Conservation (phyloP, 2,888 invertebrate genomes). For the Petrophora chlorosata region DNA sequence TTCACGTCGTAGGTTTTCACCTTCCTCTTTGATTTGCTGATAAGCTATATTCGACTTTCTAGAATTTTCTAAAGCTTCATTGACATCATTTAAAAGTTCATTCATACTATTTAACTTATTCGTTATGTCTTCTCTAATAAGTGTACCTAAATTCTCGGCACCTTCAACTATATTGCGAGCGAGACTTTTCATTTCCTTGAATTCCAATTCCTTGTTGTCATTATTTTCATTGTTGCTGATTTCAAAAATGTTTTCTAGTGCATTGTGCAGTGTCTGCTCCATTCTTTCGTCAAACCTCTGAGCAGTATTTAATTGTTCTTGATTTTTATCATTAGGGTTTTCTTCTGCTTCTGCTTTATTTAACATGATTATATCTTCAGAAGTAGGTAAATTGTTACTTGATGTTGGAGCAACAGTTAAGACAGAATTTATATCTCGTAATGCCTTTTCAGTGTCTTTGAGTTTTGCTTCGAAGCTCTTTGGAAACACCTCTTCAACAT, state of each 20-base stretch:
- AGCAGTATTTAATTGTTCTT: slow-evolving; percentile 16
- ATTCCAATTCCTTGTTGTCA: slow-evolving; percentile 63
- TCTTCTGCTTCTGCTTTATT: slow-evolving; percentile 1
- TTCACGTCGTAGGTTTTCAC: slow-evolving; percentile 42
- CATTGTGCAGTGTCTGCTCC: slow-evolving; percentile 61
- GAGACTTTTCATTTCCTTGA: slow-evolving; percentile 70
- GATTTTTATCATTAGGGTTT: not conserved
- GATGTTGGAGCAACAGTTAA: slow-evolving; percentile 40
- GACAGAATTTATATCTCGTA: slow-evolving; percentile 59
- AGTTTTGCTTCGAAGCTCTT: slow-evolving; percentile 61
- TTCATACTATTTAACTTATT: slow-evolving; percentile 79
- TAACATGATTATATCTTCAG: no score
- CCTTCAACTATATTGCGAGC: slow-evolving; percentile 72
- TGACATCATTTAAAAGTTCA: slow-evolving; percentile 74
- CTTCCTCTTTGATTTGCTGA: slow-evolving; percentile 64
- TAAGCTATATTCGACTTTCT: slow-evolving; percentile 67
- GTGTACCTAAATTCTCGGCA: slow-evolving; percentile 71
- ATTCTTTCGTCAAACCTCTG: slow-evolving; percentile 57
- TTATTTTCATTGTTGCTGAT: slow-evolving; percentile 49
- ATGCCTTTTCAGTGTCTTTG: slow-evolving; percentile 61
- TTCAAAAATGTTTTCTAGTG: slow-evolving; percentile 62
- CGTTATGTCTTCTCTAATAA: slow-evolving; percentile 75
- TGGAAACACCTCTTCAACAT: slow-evolving; percentile 50
- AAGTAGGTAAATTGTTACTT: no score
- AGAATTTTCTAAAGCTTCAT: slow-evolving; percentile 71